Conservation (phyloP, 2,113 vertebrate species). For the Toxostoma redivivum region DNA sequence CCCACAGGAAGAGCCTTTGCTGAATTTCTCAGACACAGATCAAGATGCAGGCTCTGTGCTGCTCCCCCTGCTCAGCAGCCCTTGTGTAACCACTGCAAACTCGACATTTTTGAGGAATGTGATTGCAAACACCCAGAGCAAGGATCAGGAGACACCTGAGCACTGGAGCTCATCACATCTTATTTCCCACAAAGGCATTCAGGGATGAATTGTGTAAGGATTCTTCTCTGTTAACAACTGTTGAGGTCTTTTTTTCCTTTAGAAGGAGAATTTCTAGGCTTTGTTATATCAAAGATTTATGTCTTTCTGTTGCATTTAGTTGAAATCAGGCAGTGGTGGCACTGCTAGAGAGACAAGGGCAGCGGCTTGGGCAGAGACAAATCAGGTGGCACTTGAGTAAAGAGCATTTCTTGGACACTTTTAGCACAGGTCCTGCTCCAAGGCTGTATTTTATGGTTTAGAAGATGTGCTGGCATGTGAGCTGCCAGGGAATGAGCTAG, state of each 20-base stretch:
- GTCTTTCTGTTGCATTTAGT: background rate
- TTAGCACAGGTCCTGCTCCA: background rate
- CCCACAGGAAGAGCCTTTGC: background rate
- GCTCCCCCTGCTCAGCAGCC: background rate
- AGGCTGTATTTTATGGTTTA: background rate
- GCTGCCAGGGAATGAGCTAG: background rate
- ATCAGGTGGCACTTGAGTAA: background rate
- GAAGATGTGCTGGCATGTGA: background rate
- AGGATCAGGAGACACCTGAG: background rate
- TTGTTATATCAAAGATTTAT: background rate
- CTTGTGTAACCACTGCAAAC: background rate
- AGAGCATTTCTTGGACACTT: background rate
- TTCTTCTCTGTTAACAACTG: background rate
- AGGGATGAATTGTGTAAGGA: background rate
- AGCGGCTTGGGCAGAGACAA: background rate
- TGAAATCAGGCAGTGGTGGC: background rate
- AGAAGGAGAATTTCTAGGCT: background rate
- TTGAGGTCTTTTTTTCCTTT: background rate
- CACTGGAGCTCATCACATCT: background rate
- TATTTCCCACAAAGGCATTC: background rate
- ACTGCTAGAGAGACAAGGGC: background rate
- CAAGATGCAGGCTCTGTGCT: background rate
- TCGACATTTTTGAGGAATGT: accelerated
- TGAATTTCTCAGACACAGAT: background rate
- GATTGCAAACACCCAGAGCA: background rate